Percentiles rank a stretch among this genome's conserved stretches.
These are phyloP conservation scores for Drosophila punjabiensis DNA, from an alignment of 1,140 invertebrate species.

Conservation along the genomic window DNA sequence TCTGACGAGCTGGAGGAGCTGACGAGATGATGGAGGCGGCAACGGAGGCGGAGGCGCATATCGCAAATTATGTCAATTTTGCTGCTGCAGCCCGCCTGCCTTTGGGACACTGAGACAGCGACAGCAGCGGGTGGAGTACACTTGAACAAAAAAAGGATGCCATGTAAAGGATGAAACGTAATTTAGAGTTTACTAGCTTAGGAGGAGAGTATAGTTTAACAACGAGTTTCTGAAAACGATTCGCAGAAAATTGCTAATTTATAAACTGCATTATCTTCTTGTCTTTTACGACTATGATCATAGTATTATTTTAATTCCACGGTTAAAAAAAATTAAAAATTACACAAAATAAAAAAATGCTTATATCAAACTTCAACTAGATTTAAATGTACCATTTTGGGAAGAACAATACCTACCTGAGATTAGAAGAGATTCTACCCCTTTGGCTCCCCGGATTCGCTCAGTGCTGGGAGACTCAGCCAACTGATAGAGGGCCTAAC, in stretches of 20 bases:
- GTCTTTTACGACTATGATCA: no score
- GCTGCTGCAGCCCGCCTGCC: conserved; percentile 56
- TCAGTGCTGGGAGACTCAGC: conserved; percentile 13
- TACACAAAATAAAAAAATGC: not conserved
- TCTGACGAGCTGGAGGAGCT: conserved; percentile 32
- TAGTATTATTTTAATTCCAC: not conserved
- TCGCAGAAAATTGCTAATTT: no score
- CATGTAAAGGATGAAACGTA: no score
- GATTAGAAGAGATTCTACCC: not conserved
- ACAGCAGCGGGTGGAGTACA: conserved; percentile 3
- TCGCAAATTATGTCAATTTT: conserved; percentile 84
- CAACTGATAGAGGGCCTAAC: conserved; percentile 55
- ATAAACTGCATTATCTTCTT: no score
- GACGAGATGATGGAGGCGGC: conserved; percentile 28
- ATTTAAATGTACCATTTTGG: not conserved
- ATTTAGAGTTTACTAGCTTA: not conserved
- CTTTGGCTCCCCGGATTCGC: not conserved
- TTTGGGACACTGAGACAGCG: conserved; percentile 43
- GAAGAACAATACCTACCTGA: no score
- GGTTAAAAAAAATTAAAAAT: not conserved
- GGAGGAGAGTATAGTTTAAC: not conserved
- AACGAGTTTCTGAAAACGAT: no score
- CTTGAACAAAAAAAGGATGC: conserved; percentile 2
- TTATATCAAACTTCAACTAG: no score
- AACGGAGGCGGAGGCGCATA: conserved; percentile 36